Evolutionary conservation across 2,113 vertebrate species (phyloP), one percentile per base, ranked within the genome.

Genomic region (Struthio camelus): DNA sequence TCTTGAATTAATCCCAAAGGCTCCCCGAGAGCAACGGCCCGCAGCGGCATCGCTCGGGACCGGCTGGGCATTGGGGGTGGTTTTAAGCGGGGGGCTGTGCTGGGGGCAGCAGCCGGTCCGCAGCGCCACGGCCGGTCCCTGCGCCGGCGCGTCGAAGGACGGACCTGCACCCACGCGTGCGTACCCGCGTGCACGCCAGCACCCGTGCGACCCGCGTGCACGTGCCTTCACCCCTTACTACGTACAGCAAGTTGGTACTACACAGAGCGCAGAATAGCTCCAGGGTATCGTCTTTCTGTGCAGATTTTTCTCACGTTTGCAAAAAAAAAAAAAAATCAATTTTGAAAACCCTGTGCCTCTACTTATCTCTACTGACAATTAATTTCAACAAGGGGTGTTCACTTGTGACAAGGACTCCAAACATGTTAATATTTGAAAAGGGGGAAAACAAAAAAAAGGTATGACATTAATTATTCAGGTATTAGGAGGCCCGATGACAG

Each of bases 121-220:
- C n/a, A n/a, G n/a, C n/a, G n/a, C n/a, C n/a, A n/a, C n/a, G n/a
- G n/a, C n/a, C n/a, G n/a, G n/a, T n/a, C n/a, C n/a, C n/a, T n/a
- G n/a, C 14, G 44, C 44, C 44, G 6, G 44, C 15, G 6, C 44
- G 44, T 46, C 44, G 44, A 46, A 16, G 44, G 44, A 46, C 15
- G 14, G 44, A 46, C 14, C 44, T 19, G 46, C 46, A 48, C 46
- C 46, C 44, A 46, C 15, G 16, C 14, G 44, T 46, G 44, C 44
- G 44, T 14, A 46, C 15, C 46, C 46, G 1, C 0, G 4, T 6
- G 2, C 1, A 6, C 3, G 1, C 6, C 36, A 24, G 20, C 53
- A 18, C 54, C 69, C 62, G 1, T 6, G 11, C 14, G n/a, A 12
- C 50, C 2, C 1, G 11, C 16, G 24, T 2, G 2, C 42, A 2